phyloP scores from a whole-genome alignment of 2,888 invertebrate genomes.

The Balanococcus diminutus region DNA sequence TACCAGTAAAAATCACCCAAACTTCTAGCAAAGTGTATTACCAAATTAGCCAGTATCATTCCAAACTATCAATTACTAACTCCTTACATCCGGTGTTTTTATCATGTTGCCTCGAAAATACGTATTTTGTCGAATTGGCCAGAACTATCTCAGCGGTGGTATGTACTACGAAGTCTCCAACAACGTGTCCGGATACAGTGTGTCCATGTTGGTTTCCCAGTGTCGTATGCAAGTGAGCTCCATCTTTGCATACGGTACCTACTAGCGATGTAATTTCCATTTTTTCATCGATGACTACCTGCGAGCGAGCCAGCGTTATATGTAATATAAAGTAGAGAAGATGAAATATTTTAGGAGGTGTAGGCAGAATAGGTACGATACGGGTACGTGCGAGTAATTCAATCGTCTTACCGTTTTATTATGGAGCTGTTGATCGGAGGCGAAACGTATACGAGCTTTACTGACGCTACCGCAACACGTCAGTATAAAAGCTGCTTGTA shows the following conservation, averaged over 20 bases:
- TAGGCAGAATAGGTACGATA: not conserved
- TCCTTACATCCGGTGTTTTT: not conserved
- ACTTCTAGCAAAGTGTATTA: too few relatives aligned
- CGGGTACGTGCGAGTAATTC: not conserved
- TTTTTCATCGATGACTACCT: constrained; percentile 59
- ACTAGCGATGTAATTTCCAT: constrained; percentile 62
- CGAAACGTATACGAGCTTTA: constrained; percentile 61
- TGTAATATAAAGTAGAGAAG: not conserved
- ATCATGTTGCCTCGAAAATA: not conserved
- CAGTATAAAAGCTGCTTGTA: constrained; percentile 61
- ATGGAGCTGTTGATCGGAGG: constrained; percentile 57
- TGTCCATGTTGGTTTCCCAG: constrained; percentile 61
- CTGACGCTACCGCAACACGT: constrained; percentile 62
- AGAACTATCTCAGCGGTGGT: constrained; percentile 63
- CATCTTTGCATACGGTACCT: constrained; percentile 61
- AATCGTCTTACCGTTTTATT: constrained; percentile 42
- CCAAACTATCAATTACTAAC: not conserved
- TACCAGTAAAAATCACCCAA: too few relatives aligned
- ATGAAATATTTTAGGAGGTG: not conserved
- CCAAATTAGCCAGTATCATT: too few relatives aligned
- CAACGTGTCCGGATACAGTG: constrained; percentile 62
- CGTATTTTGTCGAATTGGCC: constrained; percentile 53
- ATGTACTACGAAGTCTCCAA: constrained; percentile 61
- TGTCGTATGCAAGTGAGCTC: constrained; percentile 62
- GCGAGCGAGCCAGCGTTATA: not conserved